A percentile compares a stretch with the other conserved stretches of the same genome.
Conservation (phyloP, 2,797 vertebrate species). For the Sorex maritimensis region DNA sequence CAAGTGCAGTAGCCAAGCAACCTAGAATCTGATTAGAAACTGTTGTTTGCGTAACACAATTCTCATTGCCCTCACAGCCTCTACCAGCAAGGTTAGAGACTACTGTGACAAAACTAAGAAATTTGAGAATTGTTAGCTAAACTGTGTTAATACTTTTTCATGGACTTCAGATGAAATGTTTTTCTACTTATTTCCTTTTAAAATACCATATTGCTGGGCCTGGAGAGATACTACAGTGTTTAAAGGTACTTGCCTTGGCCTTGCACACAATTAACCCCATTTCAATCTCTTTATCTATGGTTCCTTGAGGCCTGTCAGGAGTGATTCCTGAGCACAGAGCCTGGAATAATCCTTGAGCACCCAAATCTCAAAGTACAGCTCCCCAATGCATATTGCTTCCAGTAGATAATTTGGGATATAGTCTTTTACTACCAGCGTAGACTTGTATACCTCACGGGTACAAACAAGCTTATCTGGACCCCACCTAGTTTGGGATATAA, state of each 20-base stretch:
- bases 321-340: no score
- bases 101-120: conserved; percentile 22
- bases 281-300: no score
- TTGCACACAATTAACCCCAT: no score
- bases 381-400: no score
- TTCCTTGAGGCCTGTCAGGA: no score
- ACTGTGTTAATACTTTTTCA: neutral
- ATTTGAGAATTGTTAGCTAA: neutral
- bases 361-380: no score
- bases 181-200: conserved; percentile 24
- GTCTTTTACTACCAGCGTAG: neutral
- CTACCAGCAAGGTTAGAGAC: conserved; percentile 51
- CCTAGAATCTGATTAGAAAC: conserved; percentile 74
- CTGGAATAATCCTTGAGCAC: no score
- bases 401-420: neutral
- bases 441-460: neutral
- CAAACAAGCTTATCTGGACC: conserved; percentile 42
- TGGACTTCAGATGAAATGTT: conserved; percentile 1
- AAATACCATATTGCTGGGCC: no score
- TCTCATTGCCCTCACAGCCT: conserved; percentile 54
- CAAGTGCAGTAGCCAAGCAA: conserved; percentile 55
- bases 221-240: no score
- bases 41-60: conserved; percentile 59
- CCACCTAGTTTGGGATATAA: conserved; percentile 35
- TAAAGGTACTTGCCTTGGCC: no score